Evolutionary conservation across 2,113 vertebrate species (phyloP).

Genomic region (Microcebus ravelobensis): DNA sequence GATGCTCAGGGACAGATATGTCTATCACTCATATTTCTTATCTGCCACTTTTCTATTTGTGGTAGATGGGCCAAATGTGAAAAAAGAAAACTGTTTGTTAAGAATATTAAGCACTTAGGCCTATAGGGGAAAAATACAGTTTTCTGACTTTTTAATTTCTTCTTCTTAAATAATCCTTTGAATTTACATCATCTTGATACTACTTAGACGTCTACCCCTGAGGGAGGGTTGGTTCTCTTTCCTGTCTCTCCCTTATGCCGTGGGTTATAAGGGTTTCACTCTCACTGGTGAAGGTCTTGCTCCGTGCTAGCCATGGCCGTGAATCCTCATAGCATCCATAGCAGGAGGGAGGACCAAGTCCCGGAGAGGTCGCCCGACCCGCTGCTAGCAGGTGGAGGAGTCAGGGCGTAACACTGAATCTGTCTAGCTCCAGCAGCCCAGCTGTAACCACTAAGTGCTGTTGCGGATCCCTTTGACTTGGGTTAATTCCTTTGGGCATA

Average conservation of each 20-base stretch:
- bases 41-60: not conserved
- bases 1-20: not conserved
- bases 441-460: not conserved
- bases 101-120: not conserved
- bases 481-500: not conserved
- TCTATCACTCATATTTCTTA: not conserved
- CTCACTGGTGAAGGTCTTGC: not conserved
- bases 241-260: not conserved
- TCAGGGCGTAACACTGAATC: rapidly evolving
- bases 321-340: not conserved
- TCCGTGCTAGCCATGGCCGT: not conserved
- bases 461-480: not conserved
- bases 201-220: not conserved
- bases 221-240: not conserved
- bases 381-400: not conserved
- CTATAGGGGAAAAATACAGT: not conserved
- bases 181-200: not conserved
- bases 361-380: not conserved
- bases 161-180: not conserved
- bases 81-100: constrained; percentile 7
- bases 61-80: not conserved
- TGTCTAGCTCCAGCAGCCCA: not conserved
- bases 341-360: not conserved
- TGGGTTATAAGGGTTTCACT: not conserved
- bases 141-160: not conserved